These are phyloP conservation scores for Sylvicapra grimmia DNA, from an alignment of 2,113 vertebrate genomes.

Conservation along the genomic window DNA sequence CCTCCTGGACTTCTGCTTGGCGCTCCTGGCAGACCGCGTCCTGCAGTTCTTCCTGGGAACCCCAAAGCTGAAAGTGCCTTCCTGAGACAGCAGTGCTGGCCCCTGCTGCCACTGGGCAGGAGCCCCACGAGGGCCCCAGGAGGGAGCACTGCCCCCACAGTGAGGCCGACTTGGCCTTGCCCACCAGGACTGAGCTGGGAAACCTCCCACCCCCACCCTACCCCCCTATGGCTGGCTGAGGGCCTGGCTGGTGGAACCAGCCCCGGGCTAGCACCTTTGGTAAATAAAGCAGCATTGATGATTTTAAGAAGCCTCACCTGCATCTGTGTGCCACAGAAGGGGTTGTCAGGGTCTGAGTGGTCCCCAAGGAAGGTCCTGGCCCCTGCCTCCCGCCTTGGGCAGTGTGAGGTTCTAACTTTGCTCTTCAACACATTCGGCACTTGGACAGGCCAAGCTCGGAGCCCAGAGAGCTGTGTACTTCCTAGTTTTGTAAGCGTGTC, in stretches of 20 bases:
- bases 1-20: conserved; percentile 89
- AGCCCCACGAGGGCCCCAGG: neutral
- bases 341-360: neutral
- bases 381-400: neutral
- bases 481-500: neutral
- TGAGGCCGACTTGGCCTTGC: neutral
- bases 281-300: conserved; percentile 71
- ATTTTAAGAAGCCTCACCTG: conserved; percentile 62
- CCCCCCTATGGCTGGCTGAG: neutral
- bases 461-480: neutral
- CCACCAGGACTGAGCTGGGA: conserved; percentile 33
- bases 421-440: neutral
- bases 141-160: neutral
- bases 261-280: conserved; percentile 55
- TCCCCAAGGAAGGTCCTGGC: neutral
- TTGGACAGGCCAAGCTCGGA: neutral
- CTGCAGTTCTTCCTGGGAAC: conserved; percentile 93
- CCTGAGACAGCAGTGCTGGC: conserved; percentile 77
- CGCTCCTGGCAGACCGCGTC: conserved; percentile 87
- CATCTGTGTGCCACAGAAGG: neutral
- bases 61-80: conserved; percentile 92
- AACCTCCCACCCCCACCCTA: too few relatives aligned
- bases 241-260: conserved; percentile 25
- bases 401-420: neutral
- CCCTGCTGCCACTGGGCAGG: neutral